These are phyloP conservation scores for Tyrannus savana DNA, from an alignment of 2,113 vertebrate genomes.

Conservation along the genomic window DNA sequence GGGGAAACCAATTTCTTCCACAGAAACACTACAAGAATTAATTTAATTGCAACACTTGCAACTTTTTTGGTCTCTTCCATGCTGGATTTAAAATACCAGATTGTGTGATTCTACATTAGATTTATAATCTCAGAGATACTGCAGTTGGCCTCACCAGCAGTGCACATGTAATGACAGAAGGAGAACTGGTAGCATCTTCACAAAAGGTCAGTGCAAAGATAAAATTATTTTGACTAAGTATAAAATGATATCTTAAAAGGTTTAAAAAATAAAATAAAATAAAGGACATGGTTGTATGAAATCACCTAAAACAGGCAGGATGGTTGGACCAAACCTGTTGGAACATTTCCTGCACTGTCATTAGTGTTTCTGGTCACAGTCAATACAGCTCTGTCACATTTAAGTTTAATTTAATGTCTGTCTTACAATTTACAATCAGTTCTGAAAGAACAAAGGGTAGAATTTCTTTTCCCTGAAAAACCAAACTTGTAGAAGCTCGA, in stretches of 20 bases:
- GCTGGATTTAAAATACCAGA: neutral
- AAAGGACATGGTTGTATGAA: neutral
- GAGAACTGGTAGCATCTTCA: neutral
- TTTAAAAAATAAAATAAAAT: neutral
- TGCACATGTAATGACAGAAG: neutral
- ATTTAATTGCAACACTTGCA: neutral
- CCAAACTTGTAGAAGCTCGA: neutral
- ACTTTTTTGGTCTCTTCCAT: neutral
- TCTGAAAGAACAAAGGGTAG: neutral
- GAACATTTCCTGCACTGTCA: neutral
- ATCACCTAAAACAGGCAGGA: neutral
- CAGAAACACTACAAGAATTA: neutral
- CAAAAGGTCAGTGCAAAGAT: neutral
- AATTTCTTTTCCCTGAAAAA: conserved; percentile 12
- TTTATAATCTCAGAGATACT: neutral
- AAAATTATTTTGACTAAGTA: neutral
- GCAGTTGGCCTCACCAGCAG: neutral
- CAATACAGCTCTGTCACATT: neutral
- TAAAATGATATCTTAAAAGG: neutral
- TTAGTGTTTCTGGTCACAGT: neutral
- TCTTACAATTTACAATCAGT: neutral
- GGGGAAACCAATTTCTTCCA: neutral
- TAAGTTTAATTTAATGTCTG: neutral
- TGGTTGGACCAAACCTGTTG: neutral
- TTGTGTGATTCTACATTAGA: neutral